phyloP scores from a whole-genome alignment of 2,888 invertebrate species.

The Lypha dubia region DNA sequence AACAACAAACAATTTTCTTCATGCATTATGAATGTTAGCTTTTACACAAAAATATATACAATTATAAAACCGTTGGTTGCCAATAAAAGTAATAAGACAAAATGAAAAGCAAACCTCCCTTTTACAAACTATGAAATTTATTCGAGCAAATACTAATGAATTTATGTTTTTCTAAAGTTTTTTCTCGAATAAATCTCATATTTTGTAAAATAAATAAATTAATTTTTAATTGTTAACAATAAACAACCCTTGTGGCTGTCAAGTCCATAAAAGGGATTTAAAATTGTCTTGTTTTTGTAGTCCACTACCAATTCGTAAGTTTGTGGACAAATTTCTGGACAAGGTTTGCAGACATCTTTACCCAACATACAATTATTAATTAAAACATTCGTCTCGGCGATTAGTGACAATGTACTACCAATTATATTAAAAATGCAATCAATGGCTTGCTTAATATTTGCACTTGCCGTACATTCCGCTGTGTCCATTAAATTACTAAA shows the following conservation, averaged over 20 bases:
- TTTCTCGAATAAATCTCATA: no score
- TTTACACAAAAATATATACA: no score
- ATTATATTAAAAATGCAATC: slow-evolving; percentile 39
- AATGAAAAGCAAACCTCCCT: no score
- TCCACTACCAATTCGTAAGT: slow-evolving; percentile 17
- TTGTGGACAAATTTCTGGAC: slow-evolving; percentile 26
- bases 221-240: neutral
- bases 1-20: neutral
- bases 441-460: slow-evolving; percentile 33
- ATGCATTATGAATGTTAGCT: no score
- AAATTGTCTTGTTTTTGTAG: slow-evolving; percentile 52
- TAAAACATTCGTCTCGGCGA: slow-evolving; percentile 22
- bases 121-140: no score
- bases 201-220: no score
- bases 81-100: no score
- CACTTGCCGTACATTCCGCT: slow-evolving; percentile 40
- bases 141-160: no score
- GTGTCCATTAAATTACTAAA: slow-evolving; percentile 51
- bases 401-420: slow-evolving; percentile 5
- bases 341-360: slow-evolving; percentile 25
- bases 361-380: slow-evolving; percentile 58
- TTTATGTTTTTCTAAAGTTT: no score
- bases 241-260: neutral
- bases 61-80: no score
- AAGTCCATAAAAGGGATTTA: slow-evolving; percentile 65